Conservation (phyloP, 2,888 invertebrate genomes). For the Eudiplozoon nipponicum region DNA sequence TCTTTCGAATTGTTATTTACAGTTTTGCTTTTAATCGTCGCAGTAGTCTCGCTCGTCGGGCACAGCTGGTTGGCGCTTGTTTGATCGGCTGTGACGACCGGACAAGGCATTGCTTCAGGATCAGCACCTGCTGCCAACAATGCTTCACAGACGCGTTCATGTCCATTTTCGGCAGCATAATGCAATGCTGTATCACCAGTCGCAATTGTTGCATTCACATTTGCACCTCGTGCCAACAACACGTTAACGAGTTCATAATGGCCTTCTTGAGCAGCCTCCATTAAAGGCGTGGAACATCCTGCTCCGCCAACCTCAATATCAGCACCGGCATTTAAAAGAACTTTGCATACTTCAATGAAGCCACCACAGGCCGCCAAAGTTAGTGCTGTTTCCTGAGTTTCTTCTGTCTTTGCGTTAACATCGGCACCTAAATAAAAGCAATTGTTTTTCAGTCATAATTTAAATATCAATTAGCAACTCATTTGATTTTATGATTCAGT, state of each 20-base stretch:
- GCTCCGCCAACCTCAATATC: slow-evolving; percentile 62
- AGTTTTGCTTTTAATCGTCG: too few species aligned
- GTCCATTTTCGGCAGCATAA: slow-evolving; percentile 90
- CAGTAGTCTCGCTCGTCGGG: too few species aligned
- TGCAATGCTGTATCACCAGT: slow-evolving; percentile 77
- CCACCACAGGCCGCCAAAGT: slow-evolving; percentile 72
- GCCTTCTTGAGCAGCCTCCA: slow-evolving; percentile 93
- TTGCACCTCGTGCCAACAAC: slow-evolving; percentile 56
- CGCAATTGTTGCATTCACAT: slow-evolving; percentile 68
- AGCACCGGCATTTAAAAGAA: slow-evolving; percentile 57
- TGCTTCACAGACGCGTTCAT: slow-evolving; percentile 55
- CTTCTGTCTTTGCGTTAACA: slow-evolving; percentile 88
- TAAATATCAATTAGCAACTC: too few species aligned
- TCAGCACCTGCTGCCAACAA: slow-evolving; percentile 71
- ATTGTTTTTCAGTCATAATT: too few species aligned
- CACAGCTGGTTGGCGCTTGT: too few species aligned
- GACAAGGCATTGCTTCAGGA: slow-evolving; percentile 86
- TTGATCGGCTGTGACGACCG: too few species aligned
- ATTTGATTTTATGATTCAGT: too few species aligned
- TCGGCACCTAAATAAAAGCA: slow-evolving; percentile 40
- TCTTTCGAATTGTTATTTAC: too few species aligned
- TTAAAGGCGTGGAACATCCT: slow-evolving; percentile 56
- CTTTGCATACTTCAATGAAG: slow-evolving; percentile 65
- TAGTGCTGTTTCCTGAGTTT: slow-evolving; percentile 77
- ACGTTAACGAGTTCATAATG: slow-evolving; percentile 74